Evolutionary conservation across 2,797 vertebrate species (phyloP).

Genomic region (Steatocranus sp.): DNA sequence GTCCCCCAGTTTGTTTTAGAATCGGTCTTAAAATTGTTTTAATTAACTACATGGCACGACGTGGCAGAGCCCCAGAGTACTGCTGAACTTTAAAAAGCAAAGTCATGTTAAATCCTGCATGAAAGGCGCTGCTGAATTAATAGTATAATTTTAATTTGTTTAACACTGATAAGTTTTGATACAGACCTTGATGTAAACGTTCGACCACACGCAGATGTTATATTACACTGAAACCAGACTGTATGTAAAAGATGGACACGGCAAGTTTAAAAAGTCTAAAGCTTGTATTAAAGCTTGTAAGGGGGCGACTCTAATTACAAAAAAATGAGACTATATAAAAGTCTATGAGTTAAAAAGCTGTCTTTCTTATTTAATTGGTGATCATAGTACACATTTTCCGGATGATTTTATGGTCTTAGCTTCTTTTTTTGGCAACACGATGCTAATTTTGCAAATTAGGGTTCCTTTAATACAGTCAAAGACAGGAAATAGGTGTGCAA

Average conservation of each 20-base stretch:
- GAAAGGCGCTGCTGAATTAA: not conserved
- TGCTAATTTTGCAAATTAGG: not conserved
- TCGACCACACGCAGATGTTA: not conserved
- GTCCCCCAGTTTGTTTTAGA: not conserved
- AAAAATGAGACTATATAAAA: not conserved
- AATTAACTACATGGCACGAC: not conserved
- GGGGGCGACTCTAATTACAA: not conserved
- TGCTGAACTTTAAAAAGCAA: not conserved
- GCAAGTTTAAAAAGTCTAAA: not conserved
- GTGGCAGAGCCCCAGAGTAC: not conserved
- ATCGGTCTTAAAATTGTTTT: not conserved
- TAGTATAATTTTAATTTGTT: not conserved
- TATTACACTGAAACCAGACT: not conserved
- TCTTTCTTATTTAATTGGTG: not conserved
- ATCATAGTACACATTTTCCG: fast-evolving
- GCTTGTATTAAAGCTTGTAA: not conserved
- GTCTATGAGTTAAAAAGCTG: fast-evolving
- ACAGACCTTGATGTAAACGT: not conserved
- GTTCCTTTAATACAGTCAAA: fast-evolving
- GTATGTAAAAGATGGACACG: not conserved
- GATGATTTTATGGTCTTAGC: not conserved
- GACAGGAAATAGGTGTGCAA: not conserved
- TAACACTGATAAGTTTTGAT: not conserved
- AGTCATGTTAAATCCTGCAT: not conserved
- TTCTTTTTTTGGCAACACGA: not conserved